Percentiles rank a stretch among this genome's conserved stretches.
Evolutionary conservation across 2,113 vertebrate genomes (phyloP).

Genomic region (Apteryx owenii): DNA sequence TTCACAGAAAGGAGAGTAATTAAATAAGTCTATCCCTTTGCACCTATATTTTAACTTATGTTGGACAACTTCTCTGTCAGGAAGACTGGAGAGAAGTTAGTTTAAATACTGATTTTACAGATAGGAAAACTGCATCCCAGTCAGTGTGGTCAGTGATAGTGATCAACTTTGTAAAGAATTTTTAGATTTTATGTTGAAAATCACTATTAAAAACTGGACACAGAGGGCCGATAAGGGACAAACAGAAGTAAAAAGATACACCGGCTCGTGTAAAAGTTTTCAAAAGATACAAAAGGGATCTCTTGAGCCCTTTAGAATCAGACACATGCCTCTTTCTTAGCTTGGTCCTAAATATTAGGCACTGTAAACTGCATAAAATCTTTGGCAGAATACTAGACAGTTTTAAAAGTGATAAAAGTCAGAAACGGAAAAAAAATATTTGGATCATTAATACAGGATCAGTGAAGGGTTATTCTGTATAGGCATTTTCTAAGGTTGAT

Average conservation of each 20-base stretch:
- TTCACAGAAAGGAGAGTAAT: not conserved
- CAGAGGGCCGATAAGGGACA: not conserved
- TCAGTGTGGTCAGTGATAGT: not conserved
- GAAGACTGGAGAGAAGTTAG: not conserved
- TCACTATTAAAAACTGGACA: not conserved
- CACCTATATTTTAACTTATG: not conserved
- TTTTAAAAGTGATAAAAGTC: not conserved
- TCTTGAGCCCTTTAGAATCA: not conserved
- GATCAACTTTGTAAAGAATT: not conserved
- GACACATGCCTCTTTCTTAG: not conserved
- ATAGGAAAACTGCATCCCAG: not conserved
- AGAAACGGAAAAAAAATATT: not conserved
- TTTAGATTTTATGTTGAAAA: not conserved
- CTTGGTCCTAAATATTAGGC: not conserved
- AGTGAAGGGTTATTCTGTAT: not conserved
- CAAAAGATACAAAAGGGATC: not conserved
- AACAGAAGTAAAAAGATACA: not conserved
- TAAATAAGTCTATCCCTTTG: not conserved
- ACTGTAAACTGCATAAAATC: not conserved
- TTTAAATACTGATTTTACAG: not conserved
- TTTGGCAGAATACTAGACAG: not conserved
- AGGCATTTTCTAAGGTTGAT: not conserved
- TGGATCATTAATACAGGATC: not conserved
- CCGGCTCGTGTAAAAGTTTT: not conserved
- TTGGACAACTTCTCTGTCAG: not conserved